Percentiles rank a stretch among this genome's conserved stretches.
Conservation (phyloP, 2,888 invertebrate genomes). For the Bembecia ichneumoniformis region DNA sequence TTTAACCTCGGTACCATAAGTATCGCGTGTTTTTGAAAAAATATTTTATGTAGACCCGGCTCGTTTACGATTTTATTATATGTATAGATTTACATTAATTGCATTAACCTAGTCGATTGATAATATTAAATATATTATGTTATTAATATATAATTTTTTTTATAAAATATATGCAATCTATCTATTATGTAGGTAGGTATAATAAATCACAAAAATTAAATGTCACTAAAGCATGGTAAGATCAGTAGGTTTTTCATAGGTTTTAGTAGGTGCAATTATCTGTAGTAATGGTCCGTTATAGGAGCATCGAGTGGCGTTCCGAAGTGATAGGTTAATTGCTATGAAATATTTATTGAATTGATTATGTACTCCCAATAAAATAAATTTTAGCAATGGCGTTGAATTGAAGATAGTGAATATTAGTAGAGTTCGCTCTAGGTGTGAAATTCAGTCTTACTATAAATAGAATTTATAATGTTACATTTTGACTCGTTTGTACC, state of each 20-base stretch:
- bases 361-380: conserved; percentile 15
- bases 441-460: background rate
- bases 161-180: too few relatives aligned
- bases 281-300: conserved; percentile 32
- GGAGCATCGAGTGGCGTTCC: conserved; percentile 38
- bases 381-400: conserved; percentile 25
- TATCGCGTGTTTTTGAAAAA: too few relatives aligned
- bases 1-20: too few relatives aligned
- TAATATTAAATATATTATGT: too few relatives aligned
- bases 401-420: background rate
- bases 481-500: too few relatives aligned
- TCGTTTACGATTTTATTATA: too few relatives aligned
- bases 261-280: conserved; percentile 45
- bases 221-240: background rate
- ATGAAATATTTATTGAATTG: conserved; percentile 54
- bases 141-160: too few relatives aligned
- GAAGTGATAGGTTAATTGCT: conserved; percentile 56
- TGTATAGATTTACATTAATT: too few relatives aligned
- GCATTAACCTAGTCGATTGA: too few relatives aligned
- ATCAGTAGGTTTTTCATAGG: conserved; percentile 30
- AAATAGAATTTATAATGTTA: too few relatives aligned
- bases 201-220: background rate
- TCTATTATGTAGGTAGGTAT: too few relatives aligned
- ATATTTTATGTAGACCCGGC: too few relatives aligned
- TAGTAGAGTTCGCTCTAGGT: background rate